phyloP scores from a whole-genome alignment of 37 sponge, comb jelly and placozoan species.

The Spongilla lacustris region DNA sequence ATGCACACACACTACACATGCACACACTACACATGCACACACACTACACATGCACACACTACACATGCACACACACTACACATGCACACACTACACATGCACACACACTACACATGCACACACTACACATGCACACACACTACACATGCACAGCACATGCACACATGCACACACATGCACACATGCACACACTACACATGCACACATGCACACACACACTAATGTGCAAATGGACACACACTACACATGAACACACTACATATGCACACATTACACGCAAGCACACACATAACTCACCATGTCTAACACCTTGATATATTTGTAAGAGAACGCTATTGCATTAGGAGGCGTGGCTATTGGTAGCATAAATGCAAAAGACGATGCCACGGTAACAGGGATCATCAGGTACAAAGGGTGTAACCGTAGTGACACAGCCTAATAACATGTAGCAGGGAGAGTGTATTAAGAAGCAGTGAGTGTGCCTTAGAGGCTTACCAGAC shows the following conservation, averaged over 20 bases:
- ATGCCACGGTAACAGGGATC: slow-evolving; percentile 89
- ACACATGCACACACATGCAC: too few relatives aligned
- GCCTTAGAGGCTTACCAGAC: too few relatives aligned
- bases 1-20: too few relatives aligned
- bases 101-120: too few relatives aligned
- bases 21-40: too few relatives aligned
- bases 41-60: too few relatives aligned
- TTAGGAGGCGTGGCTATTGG: slow-evolving; percentile 97
- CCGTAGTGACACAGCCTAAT: slow-evolving; percentile 34
- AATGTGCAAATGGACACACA: slow-evolving; percentile 14
- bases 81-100: too few relatives aligned
- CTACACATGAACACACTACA: background rate
- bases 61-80: too few relatives aligned
- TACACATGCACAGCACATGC: too few relatives aligned
- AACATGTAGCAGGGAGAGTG: background rate
- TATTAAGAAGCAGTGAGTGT: too few relatives aligned
- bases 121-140: too few relatives aligned
- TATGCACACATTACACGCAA: background rate
- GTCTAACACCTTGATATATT: slow-evolving; percentile 79
- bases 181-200: background rate
- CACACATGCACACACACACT: slow-evolving; percentile 28
- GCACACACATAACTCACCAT: too few relatives aligned
- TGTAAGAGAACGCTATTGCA: slow-evolving; percentile 93
- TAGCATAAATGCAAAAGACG: slow-evolving; percentile 94
- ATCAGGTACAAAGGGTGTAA: slow-evolving; percentile 47